These are phyloP conservation scores for Dryas iulia DNA, from an alignment of 1,140 invertebrate species.

Conservation along the genomic window DNA sequence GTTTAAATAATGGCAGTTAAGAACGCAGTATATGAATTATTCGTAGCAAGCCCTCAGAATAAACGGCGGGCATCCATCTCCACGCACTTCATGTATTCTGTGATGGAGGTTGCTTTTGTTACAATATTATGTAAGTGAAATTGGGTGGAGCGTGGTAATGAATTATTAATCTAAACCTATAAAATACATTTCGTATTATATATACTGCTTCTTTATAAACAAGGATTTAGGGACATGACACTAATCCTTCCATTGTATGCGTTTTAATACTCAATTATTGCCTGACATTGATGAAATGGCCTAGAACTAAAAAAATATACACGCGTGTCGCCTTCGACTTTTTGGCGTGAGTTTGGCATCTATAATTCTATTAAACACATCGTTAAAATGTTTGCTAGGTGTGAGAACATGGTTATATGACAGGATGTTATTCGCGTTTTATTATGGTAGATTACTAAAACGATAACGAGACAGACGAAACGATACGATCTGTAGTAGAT, in stretches of 20 bases:
- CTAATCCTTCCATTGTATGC: background rate
- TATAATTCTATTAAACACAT: background rate
- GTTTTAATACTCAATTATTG: background rate
- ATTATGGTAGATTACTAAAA: background rate
- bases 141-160: slow-evolving; percentile 5
- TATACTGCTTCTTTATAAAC: background rate
- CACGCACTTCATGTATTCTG: slow-evolving; percentile 54
- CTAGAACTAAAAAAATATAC: background rate
- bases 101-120: slow-evolving; percentile 48
- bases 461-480: background rate
- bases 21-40: slow-evolving; percentile 36
- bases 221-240: background rate
- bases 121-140: slow-evolving; percentile 28
- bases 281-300: background rate
- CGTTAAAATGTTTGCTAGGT: background rate
- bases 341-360: background rate
- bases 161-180: slow-evolving; percentile 17
- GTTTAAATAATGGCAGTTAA: slow-evolving; percentile 9
- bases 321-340: background rate
- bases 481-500: background rate
- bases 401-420: background rate
- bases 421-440: background rate
- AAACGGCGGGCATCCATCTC: slow-evolving; percentile 58
- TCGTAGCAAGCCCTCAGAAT: slow-evolving; percentile 44
- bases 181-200: background rate